A percentile compares a stretch with the other conserved stretches of the same genome.
These are phyloP conservation scores for Cinclus cinclus DNA, from an alignment of 2,113 vertebrate genomes.

Conservation along the genomic window DNA sequence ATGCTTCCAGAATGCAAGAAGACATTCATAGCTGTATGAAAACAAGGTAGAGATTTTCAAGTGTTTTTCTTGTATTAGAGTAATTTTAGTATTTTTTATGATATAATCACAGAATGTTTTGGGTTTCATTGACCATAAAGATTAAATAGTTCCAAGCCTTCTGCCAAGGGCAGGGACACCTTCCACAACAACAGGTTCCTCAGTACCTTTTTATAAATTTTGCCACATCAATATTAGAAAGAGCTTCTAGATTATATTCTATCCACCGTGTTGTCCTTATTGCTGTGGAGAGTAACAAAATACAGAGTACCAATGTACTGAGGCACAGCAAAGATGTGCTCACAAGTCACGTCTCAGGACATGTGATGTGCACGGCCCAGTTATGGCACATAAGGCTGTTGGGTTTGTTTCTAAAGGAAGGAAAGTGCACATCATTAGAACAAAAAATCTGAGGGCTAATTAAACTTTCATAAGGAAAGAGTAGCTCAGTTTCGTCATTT, in stretches of 20 bases:
- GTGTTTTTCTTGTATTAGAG: background rate
- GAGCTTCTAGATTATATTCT: background rate
- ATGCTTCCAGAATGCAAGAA: background rate
- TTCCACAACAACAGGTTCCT: background rate
- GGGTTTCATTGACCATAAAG: background rate
- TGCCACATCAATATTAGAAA: background rate
- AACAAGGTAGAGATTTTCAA: background rate
- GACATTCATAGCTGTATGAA: background rate
- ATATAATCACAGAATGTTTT: background rate
- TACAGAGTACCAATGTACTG: background rate
- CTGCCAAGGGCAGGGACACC: background rate
- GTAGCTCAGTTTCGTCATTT: background rate
- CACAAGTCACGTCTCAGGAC: rapidly evolving
- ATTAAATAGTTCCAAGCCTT: background rate
- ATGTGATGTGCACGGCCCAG: background rate
- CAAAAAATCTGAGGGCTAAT: background rate
- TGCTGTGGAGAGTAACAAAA: background rate
- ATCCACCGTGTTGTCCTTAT: background rate
- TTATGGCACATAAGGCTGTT: background rate
- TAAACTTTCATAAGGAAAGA: background rate
- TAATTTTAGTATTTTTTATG: background rate
- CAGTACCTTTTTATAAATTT: background rate
- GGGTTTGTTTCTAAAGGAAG: background rate
- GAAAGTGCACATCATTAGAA: background rate
- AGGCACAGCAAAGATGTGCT: background rate